Evolutionary conservation across 1,140 invertebrate species (phyloP), one percentile per base, ranked within the genome.

Genomic region (Probaryconus sp.): DNA sequence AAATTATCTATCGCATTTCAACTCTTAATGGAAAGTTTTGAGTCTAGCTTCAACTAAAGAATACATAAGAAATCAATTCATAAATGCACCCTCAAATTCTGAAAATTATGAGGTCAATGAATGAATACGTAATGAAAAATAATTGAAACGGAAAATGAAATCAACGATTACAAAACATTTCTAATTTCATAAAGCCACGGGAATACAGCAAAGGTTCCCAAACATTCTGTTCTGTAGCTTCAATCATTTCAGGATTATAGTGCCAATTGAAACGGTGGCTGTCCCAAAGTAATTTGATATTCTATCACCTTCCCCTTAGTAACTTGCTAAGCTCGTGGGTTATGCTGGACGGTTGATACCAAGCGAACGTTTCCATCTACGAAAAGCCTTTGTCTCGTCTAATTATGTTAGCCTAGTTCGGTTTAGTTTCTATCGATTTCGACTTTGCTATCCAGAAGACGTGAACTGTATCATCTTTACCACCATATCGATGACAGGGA

Each of bases 341-440:
- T 5, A 9, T 31, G 30, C 63, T 17, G 26, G 16, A 48, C 33
- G 30, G 64, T 53, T 68, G 50, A 68, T 51, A 24, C 31, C 28
- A 30, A 51, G 35, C n/a, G 37, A 47, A 58, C 64, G 64, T 40
- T 51, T 43, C 35, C 18, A 58, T 58, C 45, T 37, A 51, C 35
- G 31, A 51, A 68, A 68, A 58, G 64, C 53, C 51, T 68, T 68
- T 68, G 53, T 68, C 53, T 58, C 53, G 35, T 20, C 64, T 68
- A 68, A 68, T 68, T 68, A 68, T 20, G 64, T 68, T 68, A 68
- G 43, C 64, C 64, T 68, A 68, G 43, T 68, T 68, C 51, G 51
- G 51, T 40, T 58, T 51, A 68, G 35, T 68, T 43, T n/a, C 26
- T 58, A 68, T 68, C 24, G 64, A 68, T 68, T 68, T 67, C 24